Base-by-base conservation (phyloP, 2,113 vertebrate genomes). In the Callopanchax toddi region DNA sequence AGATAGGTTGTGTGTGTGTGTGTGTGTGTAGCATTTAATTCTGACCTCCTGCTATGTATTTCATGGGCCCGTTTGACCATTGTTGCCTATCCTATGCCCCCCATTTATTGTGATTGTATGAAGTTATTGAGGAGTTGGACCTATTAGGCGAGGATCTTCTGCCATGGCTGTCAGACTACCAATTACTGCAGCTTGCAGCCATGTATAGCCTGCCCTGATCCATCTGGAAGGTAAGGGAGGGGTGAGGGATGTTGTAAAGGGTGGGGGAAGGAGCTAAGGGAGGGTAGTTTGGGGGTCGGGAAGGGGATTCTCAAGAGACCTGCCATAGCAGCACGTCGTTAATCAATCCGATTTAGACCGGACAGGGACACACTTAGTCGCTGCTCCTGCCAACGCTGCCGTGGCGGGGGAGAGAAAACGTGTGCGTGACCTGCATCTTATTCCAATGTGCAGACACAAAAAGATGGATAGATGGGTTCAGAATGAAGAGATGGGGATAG, bases 281-380 rank as follows among this genome's bases (percentile, higher is more conserved):
- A 52, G 55, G 44, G 22, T 36, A 32, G 21, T 46, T 61, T 26
- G 29, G n/a, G 61, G 42, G 54, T 34, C 36, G 59, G 43, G 63
- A 29, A 22, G 37, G 60, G 42, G 68, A 50, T 80, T 83, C 89
- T 88, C 90, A 67, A 62, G 88, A 89, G 91, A 90, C 85, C 82
- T 81, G 82, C 87, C 85, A 88, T 82, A 88, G 85, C 82, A 86
- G 83, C 78, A 61, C 29, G 60, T 84, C 79, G 78, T 89, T 93
- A 93, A 93, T 92, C 91, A 91, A 92, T 92, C 90, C 81, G 88
- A 91, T 92, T 92, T 91, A 91, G 89, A 75, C 73, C 49, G 84
- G 89, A 92, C 89, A 88, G 89, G 87, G 87, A 93, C 87, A 88
- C 81, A 87, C 87, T 89, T 88, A 89, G 87, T 76, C 37, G 71